Conservation (phyloP, 2,888 invertebrate species). For the Cerastoderma edule region DNA sequence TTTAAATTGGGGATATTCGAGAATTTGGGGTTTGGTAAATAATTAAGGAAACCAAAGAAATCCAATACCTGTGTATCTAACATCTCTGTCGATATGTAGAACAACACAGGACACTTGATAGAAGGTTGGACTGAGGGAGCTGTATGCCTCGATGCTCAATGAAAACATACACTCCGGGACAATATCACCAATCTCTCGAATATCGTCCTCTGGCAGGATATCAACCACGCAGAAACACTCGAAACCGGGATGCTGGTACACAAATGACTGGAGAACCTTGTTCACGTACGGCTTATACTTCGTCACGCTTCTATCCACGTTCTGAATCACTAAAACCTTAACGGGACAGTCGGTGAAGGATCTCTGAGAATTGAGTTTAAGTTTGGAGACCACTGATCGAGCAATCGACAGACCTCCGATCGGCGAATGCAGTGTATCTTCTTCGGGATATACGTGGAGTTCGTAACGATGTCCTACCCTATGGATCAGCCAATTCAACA, state of each 20-base stretch:
- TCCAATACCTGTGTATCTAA: slow-evolving; percentile 26
- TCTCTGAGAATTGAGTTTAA: slow-evolving; percentile 35
- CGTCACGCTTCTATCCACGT: slow-evolving; percentile 34
- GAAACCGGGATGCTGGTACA: slow-evolving; percentile 26
- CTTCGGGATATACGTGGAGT: slow-evolving; percentile 36
- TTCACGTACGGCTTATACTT: slow-evolving; percentile 39
- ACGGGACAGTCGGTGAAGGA: slow-evolving; percentile 27
- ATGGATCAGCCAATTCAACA: slow-evolving; percentile 40
- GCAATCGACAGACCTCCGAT: slow-evolving; percentile 23
- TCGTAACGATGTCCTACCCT: slow-evolving; percentile 27
- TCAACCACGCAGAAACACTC: slow-evolving; percentile 43
- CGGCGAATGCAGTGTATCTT: slow-evolving; percentile 28
- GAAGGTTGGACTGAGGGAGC: slow-evolving; percentile 33
- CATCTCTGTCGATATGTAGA: slow-evolving; percentile 16
- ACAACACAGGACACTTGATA: slow-evolving; percentile 40
- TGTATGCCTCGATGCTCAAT: slow-evolving; percentile 27
- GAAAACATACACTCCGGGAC: slow-evolving; percentile 14
- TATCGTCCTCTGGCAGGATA: slow-evolving; percentile 30
- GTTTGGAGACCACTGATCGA: slow-evolving; percentile 26
- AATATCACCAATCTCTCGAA: slow-evolving; percentile 28
- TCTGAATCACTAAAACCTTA: slow-evolving; percentile 35
- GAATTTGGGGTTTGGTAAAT: too few species aligned
- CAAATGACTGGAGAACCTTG: slow-evolving; percentile 27
- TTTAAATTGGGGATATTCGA: too few species aligned
- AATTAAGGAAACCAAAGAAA: too few species aligned